phyloP scores from a whole-genome alignment of 1,140 invertebrate species.

The Tetraneura akinire region DNA sequence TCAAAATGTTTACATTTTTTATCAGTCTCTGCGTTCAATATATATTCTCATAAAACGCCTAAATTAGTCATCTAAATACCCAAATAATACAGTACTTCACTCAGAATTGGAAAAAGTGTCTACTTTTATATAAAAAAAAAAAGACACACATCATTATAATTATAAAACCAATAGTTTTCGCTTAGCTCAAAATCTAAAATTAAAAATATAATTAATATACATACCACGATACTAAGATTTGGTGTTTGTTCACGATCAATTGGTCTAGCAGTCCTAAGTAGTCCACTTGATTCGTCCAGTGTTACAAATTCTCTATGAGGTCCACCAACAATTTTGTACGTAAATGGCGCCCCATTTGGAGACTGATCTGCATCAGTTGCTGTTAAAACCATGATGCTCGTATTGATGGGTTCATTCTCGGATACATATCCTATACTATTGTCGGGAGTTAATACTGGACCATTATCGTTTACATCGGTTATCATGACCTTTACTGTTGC shows the following conservation, averaged over 20 bases:
- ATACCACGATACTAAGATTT: constrained; percentile 69
- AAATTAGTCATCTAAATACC: no score
- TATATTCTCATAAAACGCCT: no score
- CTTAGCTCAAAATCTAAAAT: no score
- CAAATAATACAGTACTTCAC: no score
- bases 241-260: constrained; percentile 82
- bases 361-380: constrained; percentile 87
- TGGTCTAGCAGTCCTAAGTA: constrained; percentile 74
- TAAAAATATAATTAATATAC: constrained; percentile 51
- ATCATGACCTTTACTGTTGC: constrained; percentile 76
- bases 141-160: no score
- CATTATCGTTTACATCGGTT: constrained; percentile 91
- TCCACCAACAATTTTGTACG: constrained; percentile 76
- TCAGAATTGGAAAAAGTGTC: no score
- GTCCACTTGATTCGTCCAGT: constrained; percentile 77
- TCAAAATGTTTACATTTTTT: no score
- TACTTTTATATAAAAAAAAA: no score
- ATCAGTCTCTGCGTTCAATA: no score
- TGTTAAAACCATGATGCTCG: constrained; percentile 79
- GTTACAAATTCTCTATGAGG: constrained; percentile 75
- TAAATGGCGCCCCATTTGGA: constrained; percentile 90
- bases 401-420: constrained; percentile 85
- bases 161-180: no score
- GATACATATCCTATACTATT: constrained; percentile 74
- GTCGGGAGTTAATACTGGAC: constrained; percentile 76